Evolutionary conservation across 2,888 invertebrate species (phyloP).

Genomic region (Agriopis marginaria): DNA sequence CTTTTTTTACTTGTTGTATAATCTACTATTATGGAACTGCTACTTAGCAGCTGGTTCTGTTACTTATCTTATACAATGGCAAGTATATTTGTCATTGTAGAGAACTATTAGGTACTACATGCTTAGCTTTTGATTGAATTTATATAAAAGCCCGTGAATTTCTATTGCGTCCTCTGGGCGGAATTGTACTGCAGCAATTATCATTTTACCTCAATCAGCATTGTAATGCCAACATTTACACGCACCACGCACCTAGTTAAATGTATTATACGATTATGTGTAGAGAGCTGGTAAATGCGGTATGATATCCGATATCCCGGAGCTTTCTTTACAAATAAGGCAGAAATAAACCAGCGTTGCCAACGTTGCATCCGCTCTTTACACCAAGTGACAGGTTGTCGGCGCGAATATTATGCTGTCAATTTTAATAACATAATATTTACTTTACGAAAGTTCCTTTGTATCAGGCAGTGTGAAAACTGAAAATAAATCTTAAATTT

Average conservation of each 20-base stretch:
- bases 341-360: constrained; percentile 25
- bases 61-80: too few species aligned
- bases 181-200: too few species aligned
- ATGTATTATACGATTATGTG: background rate
- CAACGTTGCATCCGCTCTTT: constrained; percentile 16
- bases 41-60: too few species aligned
- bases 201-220: background rate
- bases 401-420: constrained; percentile 27
- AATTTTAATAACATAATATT: constrained; percentile 11
- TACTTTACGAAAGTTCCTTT: constrained; percentile 7
- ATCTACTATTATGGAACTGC: too few species aligned
- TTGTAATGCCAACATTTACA: background rate
- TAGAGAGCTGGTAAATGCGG: constrained; percentile 16
- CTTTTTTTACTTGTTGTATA: too few species aligned
- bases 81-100: too few species aligned
- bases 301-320: constrained; percentile 27
- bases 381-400: constrained; percentile 24
- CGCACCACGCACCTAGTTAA: background rate
- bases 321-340: constrained; percentile 32
- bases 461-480: background rate
- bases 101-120: too few species aligned
- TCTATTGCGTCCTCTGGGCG: too few species aligned
- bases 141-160: too few species aligned
- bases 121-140: too few species aligned
- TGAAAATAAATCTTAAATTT: background rate